A percentile compares a stretch with the other conserved stretches of the same genome.
phyloP scores from a whole-genome alignment of 2,113 vertebrate species.

The Cheilinus undulatus region DNA sequence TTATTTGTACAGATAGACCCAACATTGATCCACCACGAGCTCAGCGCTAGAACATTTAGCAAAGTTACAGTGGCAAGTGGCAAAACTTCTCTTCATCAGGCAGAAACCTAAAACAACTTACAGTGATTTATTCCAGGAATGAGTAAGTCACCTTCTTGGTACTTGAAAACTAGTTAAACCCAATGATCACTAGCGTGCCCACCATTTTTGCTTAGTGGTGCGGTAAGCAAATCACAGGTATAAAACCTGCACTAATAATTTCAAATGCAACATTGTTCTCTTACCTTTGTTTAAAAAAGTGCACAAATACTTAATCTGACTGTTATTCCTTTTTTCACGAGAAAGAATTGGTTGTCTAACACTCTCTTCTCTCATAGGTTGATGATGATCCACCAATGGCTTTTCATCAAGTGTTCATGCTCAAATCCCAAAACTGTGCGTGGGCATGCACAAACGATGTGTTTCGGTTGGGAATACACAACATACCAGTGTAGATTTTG shows the following conservation, averaged over 20 bases:
- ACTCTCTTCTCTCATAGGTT: conserved; percentile 41
- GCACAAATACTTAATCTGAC: neutral
- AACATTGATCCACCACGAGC: too few species aligned
- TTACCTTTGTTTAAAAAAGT: neutral
- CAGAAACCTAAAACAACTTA: too few species aligned
- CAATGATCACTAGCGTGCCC: neutral
- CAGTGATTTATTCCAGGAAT: neutral
- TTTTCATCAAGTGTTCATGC: conserved; percentile 84
- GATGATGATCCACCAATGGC: conserved; percentile 83
- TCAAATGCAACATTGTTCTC: neutral
- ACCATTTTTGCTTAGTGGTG: neutral
- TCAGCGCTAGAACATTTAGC: too few species aligned
- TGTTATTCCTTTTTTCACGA: neutral
- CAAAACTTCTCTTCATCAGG: too few species aligned
- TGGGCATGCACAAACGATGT: conserved; percentile 83
- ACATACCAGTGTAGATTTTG: conserved; percentile 80
- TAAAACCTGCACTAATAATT: neutral
- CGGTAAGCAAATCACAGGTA: neutral
- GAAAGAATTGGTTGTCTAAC: neutral
- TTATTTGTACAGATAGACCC: too few species aligned
- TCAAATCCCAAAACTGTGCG: conserved; percentile 76
- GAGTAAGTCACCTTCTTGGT: neutral
- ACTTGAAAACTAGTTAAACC: neutral
- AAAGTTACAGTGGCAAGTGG: too few species aligned
- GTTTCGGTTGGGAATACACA: conserved; percentile 83